Conservation (phyloP, 2,888 invertebrate species). For the Brachyptera putata region DNA sequence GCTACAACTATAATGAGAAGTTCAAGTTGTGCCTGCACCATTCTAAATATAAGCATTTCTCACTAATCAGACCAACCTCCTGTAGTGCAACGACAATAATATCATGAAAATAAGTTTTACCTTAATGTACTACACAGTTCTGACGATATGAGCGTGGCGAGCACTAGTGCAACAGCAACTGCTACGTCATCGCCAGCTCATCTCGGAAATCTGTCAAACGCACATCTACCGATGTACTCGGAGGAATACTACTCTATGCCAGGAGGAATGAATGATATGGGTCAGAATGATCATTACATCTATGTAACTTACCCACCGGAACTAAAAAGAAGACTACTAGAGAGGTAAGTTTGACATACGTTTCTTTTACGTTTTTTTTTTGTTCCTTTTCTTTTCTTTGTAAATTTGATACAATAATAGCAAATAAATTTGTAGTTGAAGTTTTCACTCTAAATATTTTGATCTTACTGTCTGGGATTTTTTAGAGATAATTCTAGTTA, state of each 20-base stretch:
- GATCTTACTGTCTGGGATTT: too few species aligned
- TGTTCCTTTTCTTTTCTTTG: too few species aligned
- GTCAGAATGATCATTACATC: constrained; percentile 61
- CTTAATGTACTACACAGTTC: too few species aligned
- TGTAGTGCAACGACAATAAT: too few species aligned
- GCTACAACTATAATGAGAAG: too few species aligned
- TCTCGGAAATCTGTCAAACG: constrained; percentile 41
- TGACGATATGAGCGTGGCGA: constrained; percentile 64
- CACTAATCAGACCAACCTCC: too few species aligned
- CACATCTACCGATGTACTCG: constrained; percentile 43
- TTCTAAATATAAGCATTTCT: too few species aligned
- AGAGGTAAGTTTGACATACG: constrained; percentile 70
- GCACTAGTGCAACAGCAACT: constrained; percentile 62
- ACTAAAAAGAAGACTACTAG: constrained; percentile 74
- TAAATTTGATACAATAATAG: background rate
- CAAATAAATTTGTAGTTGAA: background rate
- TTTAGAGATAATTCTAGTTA: too few species aligned
- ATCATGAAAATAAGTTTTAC: background rate
- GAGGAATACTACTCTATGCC: constrained; percentile 49
- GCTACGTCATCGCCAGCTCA: constrained; percentile 63
- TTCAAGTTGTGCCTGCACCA: too few species aligned
- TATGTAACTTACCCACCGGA: constrained; percentile 86
- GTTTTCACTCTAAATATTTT: background rate
- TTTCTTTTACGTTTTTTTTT: constrained; percentile 46
- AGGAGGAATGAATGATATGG: constrained; percentile 46